These are phyloP conservation scores for Perognathus longimembris DNA, from an alignment of 2,113 vertebrate genomes.

Conservation along the genomic window DNA sequence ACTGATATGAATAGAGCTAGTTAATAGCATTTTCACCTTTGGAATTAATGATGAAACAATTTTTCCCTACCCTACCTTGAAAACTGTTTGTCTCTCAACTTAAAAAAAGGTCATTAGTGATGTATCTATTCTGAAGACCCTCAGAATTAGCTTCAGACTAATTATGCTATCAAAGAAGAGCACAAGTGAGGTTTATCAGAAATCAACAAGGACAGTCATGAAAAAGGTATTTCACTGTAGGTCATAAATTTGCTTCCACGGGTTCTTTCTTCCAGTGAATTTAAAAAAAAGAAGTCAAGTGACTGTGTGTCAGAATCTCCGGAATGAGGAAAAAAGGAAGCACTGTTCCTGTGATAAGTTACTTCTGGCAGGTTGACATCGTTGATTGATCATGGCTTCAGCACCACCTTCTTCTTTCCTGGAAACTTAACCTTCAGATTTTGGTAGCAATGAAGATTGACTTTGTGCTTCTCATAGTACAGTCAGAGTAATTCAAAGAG, in stretches of 20 bases:
- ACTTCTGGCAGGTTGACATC: slow-evolving; percentile 82
- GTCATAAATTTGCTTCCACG: not conserved
- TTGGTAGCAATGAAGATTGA: slow-evolving; percentile 78
- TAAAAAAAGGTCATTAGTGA: not conserved
- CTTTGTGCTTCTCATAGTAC: slow-evolving; percentile 77
- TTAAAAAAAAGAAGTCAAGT: slow-evolving; percentile 44
- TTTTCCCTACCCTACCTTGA: not conserved
- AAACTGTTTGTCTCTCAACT: slow-evolving; percentile 33
- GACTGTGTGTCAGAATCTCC: slow-evolving; percentile 60
- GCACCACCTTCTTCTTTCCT: slow-evolving; percentile 65
- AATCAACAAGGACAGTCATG: slow-evolving; percentile 26
- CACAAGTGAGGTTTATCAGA: not conserved
- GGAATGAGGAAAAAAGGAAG: slow-evolving; percentile 42
- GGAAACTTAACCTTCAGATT: slow-evolving; percentile 84
- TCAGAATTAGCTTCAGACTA: not conserved
- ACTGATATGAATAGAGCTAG: slow-evolving; percentile 23
- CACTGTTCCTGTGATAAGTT: slow-evolving; percentile 61
- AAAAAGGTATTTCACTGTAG: slow-evolving; percentile 49
- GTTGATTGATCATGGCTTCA: slow-evolving; percentile 74
- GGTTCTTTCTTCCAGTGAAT: slow-evolving; percentile 41
- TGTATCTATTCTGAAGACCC: slow-evolving; percentile 3
- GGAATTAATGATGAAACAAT: slow-evolving; percentile 36
- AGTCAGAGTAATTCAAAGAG: slow-evolving; percentile 78
- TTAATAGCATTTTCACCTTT: slow-evolving; percentile 19
- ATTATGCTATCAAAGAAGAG: slow-evolving; percentile 28